Percentiles rank a stretch among this genome's conserved stretches.
Evolutionary conservation across 2,888 invertebrate species (phyloP).

Genomic region (Luffia ferchaultella): DNA sequence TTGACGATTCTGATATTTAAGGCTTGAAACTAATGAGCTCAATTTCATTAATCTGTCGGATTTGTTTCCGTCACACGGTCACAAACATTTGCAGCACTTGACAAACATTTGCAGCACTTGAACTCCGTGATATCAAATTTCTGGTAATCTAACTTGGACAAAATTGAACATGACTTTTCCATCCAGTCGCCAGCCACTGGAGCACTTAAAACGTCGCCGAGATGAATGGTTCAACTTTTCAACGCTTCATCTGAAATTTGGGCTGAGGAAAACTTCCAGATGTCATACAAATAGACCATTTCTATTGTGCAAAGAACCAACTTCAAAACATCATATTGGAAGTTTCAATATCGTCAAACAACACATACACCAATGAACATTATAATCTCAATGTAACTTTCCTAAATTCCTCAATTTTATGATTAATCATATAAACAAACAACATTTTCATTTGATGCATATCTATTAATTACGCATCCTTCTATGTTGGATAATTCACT

Average conservation of each 20-base stretch:
- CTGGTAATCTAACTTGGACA: conserved; percentile 17
- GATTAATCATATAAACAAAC: too few species aligned
- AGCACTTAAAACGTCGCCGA: conserved; percentile 47
- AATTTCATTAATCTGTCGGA: conserved; percentile 1
- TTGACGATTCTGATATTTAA: conserved; percentile 5
- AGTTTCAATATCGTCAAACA: too few species aligned
- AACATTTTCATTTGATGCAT: too few species aligned
- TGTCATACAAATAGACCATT: neutral
- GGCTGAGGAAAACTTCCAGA: conserved; percentile 24
- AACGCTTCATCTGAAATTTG: conserved; percentile 26
- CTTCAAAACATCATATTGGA: too few species aligned
- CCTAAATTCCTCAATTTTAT: too few species aligned
- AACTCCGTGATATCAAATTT: conserved; percentile 11
- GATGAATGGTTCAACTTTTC: conserved; percentile 36
- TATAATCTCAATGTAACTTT: too few species aligned
- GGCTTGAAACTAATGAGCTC: conserved; percentile 1
- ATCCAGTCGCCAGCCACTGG: conserved; percentile 29
- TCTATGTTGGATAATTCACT: too few species aligned
- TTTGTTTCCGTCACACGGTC: neutral
- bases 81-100: conserved; percentile 6
- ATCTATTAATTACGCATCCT: too few species aligned
- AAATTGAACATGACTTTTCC: conserved; percentile 37
- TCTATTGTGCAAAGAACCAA: too few species aligned
- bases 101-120: neutral
- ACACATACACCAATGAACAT: too few species aligned